Conservation (phyloP, 2,797 vertebrate genomes). For the Anniella stebbinsi region DNA sequence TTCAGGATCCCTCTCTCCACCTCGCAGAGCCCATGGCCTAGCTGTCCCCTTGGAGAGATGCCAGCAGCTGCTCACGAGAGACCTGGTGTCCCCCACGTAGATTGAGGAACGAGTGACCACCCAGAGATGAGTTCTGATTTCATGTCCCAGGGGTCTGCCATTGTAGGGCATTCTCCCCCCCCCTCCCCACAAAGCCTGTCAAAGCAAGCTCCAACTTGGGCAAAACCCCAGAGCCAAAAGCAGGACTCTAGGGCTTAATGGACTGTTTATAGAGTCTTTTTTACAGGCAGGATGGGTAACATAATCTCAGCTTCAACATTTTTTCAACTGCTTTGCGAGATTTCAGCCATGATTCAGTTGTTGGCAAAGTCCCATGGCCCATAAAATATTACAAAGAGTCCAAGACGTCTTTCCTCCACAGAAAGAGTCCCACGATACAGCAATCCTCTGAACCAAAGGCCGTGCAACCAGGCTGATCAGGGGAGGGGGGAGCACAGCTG, state of each 20-base stretch:
- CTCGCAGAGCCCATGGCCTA: not conserved
- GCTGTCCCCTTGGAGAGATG: conserved; percentile 10
- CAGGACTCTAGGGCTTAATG: conserved; percentile 67
- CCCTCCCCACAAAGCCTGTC: conserved; percentile 10
- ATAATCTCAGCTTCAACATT: conserved; percentile 70
- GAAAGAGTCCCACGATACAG: conserved; percentile 20
- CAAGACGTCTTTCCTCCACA: conserved; percentile 43
- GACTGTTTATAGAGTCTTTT: conserved; percentile 75
- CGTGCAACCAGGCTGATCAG: not conserved
- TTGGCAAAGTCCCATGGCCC: conserved; percentile 71
- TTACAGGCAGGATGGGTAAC: conserved; percentile 74
- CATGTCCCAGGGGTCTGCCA: conserved; percentile 28
- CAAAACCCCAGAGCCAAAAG: conserved; percentile 64
- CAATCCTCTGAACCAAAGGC: not conserved
- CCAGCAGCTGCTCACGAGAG: conserved; percentile 66
- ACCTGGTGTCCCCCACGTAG: conserved; percentile 31
- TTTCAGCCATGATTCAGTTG: conserved; percentile 73
- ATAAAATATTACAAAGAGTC: conserved; percentile 67
- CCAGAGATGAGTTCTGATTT: conserved; percentile 30
- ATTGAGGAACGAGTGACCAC: conserved; percentile 58
- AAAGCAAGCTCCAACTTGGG: conserved; percentile 64
- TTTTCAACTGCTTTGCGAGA: conserved; percentile 61
- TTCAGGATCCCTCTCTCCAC: not conserved
- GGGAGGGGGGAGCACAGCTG: not conserved
- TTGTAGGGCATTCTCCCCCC: not conserved